Base-by-base conservation (phyloP, 2,888 invertebrate genomes). In the Drosophila ustulata region DNA sequence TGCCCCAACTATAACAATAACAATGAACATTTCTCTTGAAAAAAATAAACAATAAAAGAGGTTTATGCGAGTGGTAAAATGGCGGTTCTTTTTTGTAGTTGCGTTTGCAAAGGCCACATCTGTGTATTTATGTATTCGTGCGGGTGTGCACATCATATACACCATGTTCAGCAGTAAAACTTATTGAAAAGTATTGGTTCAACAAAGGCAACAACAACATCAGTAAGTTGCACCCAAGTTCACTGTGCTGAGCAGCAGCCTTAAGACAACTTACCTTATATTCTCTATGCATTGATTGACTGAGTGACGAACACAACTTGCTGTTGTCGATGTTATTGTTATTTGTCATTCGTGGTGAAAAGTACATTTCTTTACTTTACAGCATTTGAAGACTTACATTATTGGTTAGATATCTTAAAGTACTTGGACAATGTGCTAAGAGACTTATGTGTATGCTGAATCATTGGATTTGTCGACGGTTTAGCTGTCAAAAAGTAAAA, bases 141-240 rank as follows among this genome's bases (percentile, higher is more conserved):
- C 8, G 23, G 43, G 32, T n/a, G 30, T 59, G 26, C 46, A 47
- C 28, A 43, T 18, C 23, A 28, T 11, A 39, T 56, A 43, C 28
- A 34, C 9, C 23, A 23, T 11, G n/a, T 23, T 34, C 25, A 53
- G 34, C 47, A 25, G 23, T 51, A 39, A 26, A 61, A 61, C 51
- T 66, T 74, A 70, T 78, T 65, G 78, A 65, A 65, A 59, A 52
- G 61, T 69, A 61, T 76, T 59, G 59, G 18, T 4, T 9, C 43
- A 61, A 34, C 3, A 51, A 25, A 34, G 47, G 41, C 18, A 53
- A 32, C 25, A 56, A 51, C 37, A 64, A 57, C 51, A 34, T 28
- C 34, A 53, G 32, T 41, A 69, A 56, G 34, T 52, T 37, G 56
- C 23, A 45, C 50, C 46, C 43, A 47, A 58, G 62, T 45, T 41